phyloP scores from a whole-genome alignment of 2,797 vertebrate species.

The Diceros bicornis region DNA sequence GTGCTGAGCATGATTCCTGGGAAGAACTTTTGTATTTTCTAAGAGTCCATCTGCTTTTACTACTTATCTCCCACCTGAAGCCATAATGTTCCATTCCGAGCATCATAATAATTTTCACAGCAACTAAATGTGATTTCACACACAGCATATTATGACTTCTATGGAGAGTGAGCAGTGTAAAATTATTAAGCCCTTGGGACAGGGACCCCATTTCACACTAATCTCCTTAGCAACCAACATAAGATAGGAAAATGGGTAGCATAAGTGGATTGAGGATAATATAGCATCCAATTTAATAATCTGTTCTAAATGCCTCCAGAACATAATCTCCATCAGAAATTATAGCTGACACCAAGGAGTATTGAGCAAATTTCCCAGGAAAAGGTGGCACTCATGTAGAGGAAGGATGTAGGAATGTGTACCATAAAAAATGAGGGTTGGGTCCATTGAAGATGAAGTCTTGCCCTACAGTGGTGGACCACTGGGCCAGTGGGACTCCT shows the following conservation, averaged over 20 bases:
- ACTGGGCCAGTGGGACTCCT: neutral
- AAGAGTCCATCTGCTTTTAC: slow-evolving; percentile 45
- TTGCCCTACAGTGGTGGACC: neutral
- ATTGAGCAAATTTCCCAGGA: neutral
- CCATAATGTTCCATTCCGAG: slow-evolving; percentile 42
- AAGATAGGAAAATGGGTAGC: slow-evolving; percentile 31
- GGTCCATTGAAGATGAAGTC: neutral
- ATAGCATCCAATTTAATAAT: neutral
- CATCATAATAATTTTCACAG: slow-evolving; percentile 76
- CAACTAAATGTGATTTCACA: slow-evolving; percentile 74
- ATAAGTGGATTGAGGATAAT: neutral
- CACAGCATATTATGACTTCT: slow-evolving; percentile 63
- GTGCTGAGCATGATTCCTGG: neutral
- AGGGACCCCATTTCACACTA: slow-evolving; percentile 18
- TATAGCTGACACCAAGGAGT: neutral
- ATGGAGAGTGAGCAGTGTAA: neutral
- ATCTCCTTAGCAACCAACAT: slow-evolving; percentile 61
- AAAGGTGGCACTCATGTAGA: neutral
- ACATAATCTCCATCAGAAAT: neutral
- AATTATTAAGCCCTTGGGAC: slow-evolving; percentile 71
- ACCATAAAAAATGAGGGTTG: neutral
- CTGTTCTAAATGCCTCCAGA: slow-evolving; percentile 16
- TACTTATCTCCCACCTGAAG: slow-evolving; percentile 73
- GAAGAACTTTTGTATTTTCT: slow-evolving; percentile 49
- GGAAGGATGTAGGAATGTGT: neutral